Base-by-base conservation (phyloP, 1,140 invertebrate species). In the Ceratina japonica region DNA sequence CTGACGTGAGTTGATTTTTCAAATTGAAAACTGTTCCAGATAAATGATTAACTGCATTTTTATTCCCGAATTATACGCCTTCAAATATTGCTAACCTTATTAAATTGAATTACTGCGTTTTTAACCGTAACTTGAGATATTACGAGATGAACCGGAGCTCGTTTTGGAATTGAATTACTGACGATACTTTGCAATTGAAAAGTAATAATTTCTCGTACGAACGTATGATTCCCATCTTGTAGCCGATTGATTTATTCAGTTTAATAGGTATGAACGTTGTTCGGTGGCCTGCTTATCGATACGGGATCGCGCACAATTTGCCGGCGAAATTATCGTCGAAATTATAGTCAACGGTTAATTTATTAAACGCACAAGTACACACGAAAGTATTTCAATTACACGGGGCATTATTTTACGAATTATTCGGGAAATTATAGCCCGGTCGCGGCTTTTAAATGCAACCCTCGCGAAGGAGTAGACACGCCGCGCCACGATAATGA, bases 381-480 rank as follows among this genome's bases (percentile, higher is more conserved):
- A 63, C 56, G 59, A 63, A 82, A 75, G 69, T 82, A 85, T 85
- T 82, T 85, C 79, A 85, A 85, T 85, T 79, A 70, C 51, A 75
- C 20, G 15, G 66, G 59, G 31, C 37, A 80, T 84, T 54, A 81
- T 86, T 79, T 81, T 82, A 69, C 62, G 75, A 83, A 70, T 85
- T 86, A 86, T 85, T 80, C 52, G 71, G 24, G 51, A 86, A 83
- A 86, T 86, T 86, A 85, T n/a, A 85, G 80, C n/a, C 51, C 27
- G 68, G 27, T 10, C 63, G 12, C 27, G 52, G 44, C 16, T 31
- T 82, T 84, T 83, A 76, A 80, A 83, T 83, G 64, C 62, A 72
- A 68, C 65, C 65, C 69, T 70, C 82, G 63, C 66, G 62, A 61
- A 65, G 15, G 20, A 49, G 44, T 61, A 49, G 49, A 44, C 37